phyloP scores from a whole-genome alignment of 2,113 vertebrate genomes.

The Empidonax alnorum region DNA sequence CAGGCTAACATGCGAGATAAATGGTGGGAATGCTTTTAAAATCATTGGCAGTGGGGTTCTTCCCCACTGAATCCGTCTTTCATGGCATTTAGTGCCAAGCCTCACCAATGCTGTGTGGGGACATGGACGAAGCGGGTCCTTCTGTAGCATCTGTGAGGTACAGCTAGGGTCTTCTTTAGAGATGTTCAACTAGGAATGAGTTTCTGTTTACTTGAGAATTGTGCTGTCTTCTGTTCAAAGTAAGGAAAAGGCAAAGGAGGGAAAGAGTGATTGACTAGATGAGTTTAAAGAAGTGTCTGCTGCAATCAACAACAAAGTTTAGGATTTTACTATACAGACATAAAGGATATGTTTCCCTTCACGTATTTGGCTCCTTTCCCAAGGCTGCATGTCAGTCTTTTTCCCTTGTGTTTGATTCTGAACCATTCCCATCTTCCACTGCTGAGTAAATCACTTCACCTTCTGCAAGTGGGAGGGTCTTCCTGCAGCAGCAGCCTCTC shows the following conservation, averaged over 20 bases:
- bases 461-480: not conserved
- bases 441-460: not conserved
- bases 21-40: constrained; percentile 28
- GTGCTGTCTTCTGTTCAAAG: not conserved
- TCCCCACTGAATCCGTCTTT: not conserved
- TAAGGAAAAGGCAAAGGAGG: not conserved
- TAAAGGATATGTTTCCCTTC: constrained; percentile 24
- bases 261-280: constrained; percentile 27
- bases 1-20: not conserved
- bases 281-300: constrained; percentile 13
- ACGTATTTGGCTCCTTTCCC: constrained; percentile 14
- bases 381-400: not conserved
- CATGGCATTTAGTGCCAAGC: not conserved
- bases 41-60: not conserved
- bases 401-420: not conserved
- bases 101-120: not conserved
- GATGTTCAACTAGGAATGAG: not conserved
- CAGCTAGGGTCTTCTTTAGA: not conserved
- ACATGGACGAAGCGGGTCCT: not conserved
- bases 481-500: not conserved
- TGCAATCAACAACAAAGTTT: constrained; percentile 9
- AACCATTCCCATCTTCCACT: not conserved
- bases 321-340: not conserved
- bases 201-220: not conserved
- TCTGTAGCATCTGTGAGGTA: not conserved